Conservation (phyloP, 2,113 vertebrate species). For the Pica pica region DNA sequence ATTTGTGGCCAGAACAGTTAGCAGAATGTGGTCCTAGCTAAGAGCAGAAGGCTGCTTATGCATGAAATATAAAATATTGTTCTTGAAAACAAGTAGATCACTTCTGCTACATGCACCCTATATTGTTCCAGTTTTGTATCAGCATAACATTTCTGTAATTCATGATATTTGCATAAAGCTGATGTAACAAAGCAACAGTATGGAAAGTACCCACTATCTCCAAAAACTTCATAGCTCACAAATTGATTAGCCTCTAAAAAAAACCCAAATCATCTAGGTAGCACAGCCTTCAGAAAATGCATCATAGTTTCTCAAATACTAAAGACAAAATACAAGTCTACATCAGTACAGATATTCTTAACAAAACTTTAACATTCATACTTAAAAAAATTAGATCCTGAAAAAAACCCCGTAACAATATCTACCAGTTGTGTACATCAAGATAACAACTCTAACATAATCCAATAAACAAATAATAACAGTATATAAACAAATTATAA, state of each 20-base stretch:
- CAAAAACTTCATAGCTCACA: background rate
- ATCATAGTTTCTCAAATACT: background rate
- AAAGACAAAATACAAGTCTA: background rate
- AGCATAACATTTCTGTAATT: background rate
- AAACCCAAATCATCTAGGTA: background rate
- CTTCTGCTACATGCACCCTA: background rate
- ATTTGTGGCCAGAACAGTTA: background rate
- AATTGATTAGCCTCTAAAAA: background rate
- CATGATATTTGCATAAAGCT: background rate
- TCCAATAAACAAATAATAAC: constrained; percentile 67
- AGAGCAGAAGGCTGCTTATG: background rate
- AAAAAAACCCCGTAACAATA: constrained; percentile 37
- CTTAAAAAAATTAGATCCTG: constrained; percentile 38
- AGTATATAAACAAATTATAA: constrained; percentile 82
- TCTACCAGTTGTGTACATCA: constrained; percentile 35
- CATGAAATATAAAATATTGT: background rate
- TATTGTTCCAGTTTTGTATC: background rate
- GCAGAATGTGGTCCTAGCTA: background rate
- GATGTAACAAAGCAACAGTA: background rate
- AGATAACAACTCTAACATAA: constrained; percentile 36
- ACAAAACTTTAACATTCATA: constrained; percentile 39
- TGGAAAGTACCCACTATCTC: background rate
- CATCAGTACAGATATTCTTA: background rate
- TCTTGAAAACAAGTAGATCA: background rate
- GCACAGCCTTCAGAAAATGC: background rate